Conservation (phyloP, 92 coral and sea anemone genomes). For the Scolanthus callimorphus region DNA sequence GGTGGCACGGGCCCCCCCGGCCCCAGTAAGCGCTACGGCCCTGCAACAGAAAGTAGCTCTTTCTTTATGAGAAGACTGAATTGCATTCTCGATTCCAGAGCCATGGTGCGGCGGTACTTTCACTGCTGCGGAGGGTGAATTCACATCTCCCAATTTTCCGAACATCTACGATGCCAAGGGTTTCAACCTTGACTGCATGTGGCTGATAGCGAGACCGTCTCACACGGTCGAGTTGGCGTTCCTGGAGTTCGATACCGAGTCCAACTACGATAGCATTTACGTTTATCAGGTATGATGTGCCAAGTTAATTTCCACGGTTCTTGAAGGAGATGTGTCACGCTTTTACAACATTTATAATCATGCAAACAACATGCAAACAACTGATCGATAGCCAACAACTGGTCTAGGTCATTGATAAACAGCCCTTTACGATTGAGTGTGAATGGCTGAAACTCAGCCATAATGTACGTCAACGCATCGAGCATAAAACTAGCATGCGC, state of each 20-base stretch:
- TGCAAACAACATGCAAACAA: no score
- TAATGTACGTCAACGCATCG: not conserved
- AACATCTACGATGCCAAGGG: conserved; percentile 45
- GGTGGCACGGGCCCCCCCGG: no score
- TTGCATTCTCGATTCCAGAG: conserved; percentile 25
- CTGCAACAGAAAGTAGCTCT: no score
- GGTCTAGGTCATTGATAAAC: no score
- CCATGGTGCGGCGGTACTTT: conserved; percentile 75
- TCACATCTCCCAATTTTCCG: conserved; percentile 75
- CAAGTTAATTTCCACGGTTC: not conserved
- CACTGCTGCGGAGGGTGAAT: conserved; percentile 44
- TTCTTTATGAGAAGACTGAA: no score
- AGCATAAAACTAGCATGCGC: no score
- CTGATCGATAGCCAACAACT: no score
- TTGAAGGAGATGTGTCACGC: no score
- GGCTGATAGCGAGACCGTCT: conserved; percentile 68
- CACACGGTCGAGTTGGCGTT: conserved; percentile 56
- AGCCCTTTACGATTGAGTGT: not conserved
- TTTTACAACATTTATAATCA: no score
- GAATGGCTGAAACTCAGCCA: not conserved
- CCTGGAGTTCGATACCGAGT: conserved; percentile 63
- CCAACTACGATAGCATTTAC: conserved; percentile 40
- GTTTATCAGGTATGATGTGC: conserved; percentile 31
- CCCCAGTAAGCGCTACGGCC: no score
- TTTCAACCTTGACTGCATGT: conserved; percentile 71